These are phyloP conservation scores for Torymus aiolomorphi DNA, from an alignment of 2,888 invertebrate species.

Conservation along the genomic window DNA sequence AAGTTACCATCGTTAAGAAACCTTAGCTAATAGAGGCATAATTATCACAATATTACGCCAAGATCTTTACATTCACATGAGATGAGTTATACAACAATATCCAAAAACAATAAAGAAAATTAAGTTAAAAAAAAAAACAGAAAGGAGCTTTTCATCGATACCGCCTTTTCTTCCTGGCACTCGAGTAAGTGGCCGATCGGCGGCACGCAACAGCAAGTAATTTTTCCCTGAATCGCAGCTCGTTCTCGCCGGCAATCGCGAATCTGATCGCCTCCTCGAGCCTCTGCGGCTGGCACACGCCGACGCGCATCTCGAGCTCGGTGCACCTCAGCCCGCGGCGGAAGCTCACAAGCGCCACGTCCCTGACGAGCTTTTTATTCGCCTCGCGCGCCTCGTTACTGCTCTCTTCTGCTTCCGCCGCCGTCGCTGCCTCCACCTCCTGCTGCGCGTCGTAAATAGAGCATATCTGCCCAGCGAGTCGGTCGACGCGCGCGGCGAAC, in stretches of 20 bases:
- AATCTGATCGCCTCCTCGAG: slow-evolving; percentile 34
- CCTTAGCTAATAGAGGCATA: too few relatives aligned
- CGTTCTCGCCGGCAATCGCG: slow-evolving; percentile 32
- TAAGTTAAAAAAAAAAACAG: too few relatives aligned
- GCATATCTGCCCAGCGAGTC: slow-evolving; percentile 12
- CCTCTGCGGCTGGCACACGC: slow-evolving; percentile 6
- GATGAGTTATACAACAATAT: too few relatives aligned
- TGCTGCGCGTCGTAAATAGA: slow-evolving; percentile 18
- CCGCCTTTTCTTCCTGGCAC: too few relatives aligned
- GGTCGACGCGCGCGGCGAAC: slow-evolving; percentile 27
- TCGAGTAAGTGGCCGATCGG: too few relatives aligned
- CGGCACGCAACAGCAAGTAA: neutral
- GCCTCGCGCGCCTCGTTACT: neutral
- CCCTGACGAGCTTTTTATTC: slow-evolving; percentile 6
- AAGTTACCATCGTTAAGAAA: too few relatives aligned
- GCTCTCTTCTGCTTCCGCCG: too few relatives aligned
- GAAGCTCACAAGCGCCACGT: slow-evolving; percentile 38
- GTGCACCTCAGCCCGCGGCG: slow-evolving; percentile 20
- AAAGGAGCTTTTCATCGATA: too few relatives aligned
- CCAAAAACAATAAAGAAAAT: too few relatives aligned
- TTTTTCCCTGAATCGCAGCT: slow-evolving; percentile 10
- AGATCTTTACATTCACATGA: too few relatives aligned
- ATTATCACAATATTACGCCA: too few relatives aligned
- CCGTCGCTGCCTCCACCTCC: neutral
- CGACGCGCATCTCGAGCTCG: slow-evolving; percentile 41